Evolutionary conservation across 2,888 invertebrate species (phyloP).

Genomic region (Elysia crispata): DNA sequence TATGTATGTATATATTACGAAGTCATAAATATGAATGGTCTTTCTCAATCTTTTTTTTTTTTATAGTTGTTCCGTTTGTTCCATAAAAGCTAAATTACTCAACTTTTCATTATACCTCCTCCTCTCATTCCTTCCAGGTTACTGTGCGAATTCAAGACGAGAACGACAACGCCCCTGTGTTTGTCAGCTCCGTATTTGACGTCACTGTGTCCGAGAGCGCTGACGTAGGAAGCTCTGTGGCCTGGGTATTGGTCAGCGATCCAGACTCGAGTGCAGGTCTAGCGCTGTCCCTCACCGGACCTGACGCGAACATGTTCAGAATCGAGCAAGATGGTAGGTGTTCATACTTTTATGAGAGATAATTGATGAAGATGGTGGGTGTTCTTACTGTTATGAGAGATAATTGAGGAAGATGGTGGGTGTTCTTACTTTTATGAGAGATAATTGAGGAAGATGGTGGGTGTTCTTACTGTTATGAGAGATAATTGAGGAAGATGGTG

Average conservation of each 20-base stretch:
- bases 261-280: slow-evolving; percentile 62
- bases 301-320: slow-evolving; percentile 30
- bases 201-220: slow-evolving; percentile 93
- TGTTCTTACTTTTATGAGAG: too few relatives aligned
- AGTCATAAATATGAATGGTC: too few relatives aligned
- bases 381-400: too few relatives aligned
- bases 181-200: slow-evolving; percentile 91
- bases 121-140: neutral
- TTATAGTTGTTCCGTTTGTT: neutral
- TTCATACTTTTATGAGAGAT: neutral
- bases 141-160: slow-evolving; percentile 85
- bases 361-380: neutral
- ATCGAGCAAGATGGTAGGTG: slow-evolving; percentile 42
- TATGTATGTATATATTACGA: too few relatives aligned
- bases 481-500: too few relatives aligned
- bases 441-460: too few relatives aligned
- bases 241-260: slow-evolving; percentile 82
- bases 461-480: too few relatives aligned
- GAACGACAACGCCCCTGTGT: slow-evolving; percentile 95
- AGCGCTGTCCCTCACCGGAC: slow-evolving; percentile 36
- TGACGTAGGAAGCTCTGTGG: slow-evolving; percentile 86
- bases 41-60: too few relatives aligned
- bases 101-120: neutral
- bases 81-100: neutral
- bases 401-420: too few relatives aligned